A percentile compares a stretch with the other conserved stretches of the same genome.
These are phyloP conservation scores for Poecilus cupreus DNA, from an alignment of 2,888 invertebrate genomes.

Conservation along the genomic window DNA sequence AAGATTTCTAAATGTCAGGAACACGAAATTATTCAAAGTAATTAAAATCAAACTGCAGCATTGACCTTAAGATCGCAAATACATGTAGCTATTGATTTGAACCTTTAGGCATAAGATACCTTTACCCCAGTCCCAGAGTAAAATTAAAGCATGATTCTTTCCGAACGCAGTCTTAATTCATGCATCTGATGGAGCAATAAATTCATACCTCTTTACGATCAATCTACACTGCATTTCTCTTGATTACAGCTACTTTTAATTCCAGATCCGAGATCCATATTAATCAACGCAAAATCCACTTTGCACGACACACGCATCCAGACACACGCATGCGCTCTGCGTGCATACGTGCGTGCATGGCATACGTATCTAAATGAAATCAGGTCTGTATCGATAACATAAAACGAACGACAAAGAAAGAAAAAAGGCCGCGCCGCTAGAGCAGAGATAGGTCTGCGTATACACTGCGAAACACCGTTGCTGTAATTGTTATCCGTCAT, in stretches of 20 bases:
- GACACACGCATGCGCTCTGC: neutral
- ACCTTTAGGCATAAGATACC: too few relatives aligned
- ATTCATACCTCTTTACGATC: conserved; percentile 36
- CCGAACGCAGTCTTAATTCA: neutral
- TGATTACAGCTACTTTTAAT: conserved; percentile 34
- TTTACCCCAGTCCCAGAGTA: too few relatives aligned
- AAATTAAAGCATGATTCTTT: too few relatives aligned
- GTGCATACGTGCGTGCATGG: neutral
- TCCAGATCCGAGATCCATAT: conserved; percentile 21
- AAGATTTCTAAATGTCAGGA: too few relatives aligned
- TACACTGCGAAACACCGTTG: conserved; percentile 38
- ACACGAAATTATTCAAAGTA: too few relatives aligned
- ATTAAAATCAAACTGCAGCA: conserved; percentile 4
- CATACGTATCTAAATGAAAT: conserved; percentile 56
- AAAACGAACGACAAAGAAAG: conserved; percentile 21
- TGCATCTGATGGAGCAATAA: conserved; percentile 12
- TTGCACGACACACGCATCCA: neutral
- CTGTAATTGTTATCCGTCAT: conserved; percentile 59
- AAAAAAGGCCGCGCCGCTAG: conserved; percentile 12
- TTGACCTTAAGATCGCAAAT: neutral
- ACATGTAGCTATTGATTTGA: too few relatives aligned
- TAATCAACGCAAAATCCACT: conserved; percentile 28
- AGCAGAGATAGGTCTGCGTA: conserved; percentile 23
- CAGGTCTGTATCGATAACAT: conserved; percentile 9
- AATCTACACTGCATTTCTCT: conserved; percentile 18